Percentiles rank a stretch among this genome's conserved stretches.
Evolutionary conservation across 2,797 vertebrate genomes (phyloP).

Genomic region (Brachyrhaphis roseni): DNA sequence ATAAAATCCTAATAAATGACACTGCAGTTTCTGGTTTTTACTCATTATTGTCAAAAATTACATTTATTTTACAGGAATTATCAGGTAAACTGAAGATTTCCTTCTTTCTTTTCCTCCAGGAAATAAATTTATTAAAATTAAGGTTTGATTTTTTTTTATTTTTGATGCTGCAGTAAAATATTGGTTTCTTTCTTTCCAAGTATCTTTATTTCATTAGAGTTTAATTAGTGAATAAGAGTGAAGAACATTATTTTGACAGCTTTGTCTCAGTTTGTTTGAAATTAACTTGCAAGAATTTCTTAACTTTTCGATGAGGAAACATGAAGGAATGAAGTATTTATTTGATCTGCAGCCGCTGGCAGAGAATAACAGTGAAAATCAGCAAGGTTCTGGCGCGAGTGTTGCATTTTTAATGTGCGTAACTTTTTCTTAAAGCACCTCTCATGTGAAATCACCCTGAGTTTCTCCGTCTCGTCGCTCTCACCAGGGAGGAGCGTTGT

Average conservation of each 20-base stretch:
- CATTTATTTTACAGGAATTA: background rate
- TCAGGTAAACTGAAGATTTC: background rate
- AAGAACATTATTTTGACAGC: background rate
- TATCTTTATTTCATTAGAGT: background rate
- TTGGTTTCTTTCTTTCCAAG: background rate
- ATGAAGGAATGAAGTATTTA: background rate
- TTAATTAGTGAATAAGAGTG: background rate
- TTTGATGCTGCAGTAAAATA: background rate
- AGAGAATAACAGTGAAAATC: background rate
- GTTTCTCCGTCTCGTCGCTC: conserved; percentile 74
- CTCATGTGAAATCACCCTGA: conserved; percentile 5
- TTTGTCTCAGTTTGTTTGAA: background rate
- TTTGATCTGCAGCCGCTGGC: background rate
- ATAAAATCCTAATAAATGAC: background rate
- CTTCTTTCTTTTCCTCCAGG: background rate
- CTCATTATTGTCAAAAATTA: background rate
- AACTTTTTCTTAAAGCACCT: background rate
- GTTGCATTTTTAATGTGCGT: conserved; percentile 5
- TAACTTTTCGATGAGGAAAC: background rate
- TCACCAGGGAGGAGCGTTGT: conserved; percentile 82
- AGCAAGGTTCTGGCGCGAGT: background rate
- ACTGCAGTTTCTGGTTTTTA: no score
- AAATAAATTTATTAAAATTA: background rate
- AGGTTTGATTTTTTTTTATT: background rate
- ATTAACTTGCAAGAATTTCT: background rate